phyloP scores from a whole-genome alignment of 1,140 invertebrate genomes.

The Aricia agestis region DNA sequence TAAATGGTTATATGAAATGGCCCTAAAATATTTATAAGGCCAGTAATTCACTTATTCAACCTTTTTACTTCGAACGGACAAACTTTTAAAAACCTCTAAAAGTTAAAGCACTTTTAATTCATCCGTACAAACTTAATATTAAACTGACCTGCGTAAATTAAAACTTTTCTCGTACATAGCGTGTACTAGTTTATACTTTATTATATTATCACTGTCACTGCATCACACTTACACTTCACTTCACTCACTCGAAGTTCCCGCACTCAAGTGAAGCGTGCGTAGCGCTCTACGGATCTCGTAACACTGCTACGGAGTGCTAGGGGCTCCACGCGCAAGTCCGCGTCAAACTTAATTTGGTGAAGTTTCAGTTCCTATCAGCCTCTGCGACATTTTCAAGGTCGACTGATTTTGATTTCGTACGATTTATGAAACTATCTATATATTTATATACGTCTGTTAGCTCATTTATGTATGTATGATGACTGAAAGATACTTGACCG shows the following conservation, averaged over 20 bases:
- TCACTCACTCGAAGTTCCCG: constrained; percentile 18
- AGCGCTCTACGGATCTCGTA: constrained; percentile 44
- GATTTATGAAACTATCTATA: neutral
- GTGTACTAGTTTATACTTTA: neutral
- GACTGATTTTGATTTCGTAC: neutral
- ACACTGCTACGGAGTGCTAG: constrained; percentile 43
- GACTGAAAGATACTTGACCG: too few species aligned
- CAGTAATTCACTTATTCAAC: too few species aligned
- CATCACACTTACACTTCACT: neutral
- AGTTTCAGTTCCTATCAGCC: neutral
- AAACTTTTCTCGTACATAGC: neutral
- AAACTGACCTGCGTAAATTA: neutral
- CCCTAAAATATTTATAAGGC: too few species aligned
- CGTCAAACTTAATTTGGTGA: constrained; percentile 48
- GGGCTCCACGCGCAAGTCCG: constrained; percentile 45
- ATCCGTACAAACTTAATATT: neutral
- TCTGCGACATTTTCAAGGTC: constrained; percentile 2
- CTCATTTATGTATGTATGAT: too few species aligned
- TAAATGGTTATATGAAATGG: too few species aligned
- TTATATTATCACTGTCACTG: neutral
- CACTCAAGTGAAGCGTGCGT: constrained; percentile 44
- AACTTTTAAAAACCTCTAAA: neutral
- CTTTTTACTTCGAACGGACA: neutral
- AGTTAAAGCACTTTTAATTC: neutral
- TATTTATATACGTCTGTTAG: too few species aligned